phyloP scores from a whole-genome alignment of 2,797 vertebrate genomes.

The Rallus crepitans region DNA sequence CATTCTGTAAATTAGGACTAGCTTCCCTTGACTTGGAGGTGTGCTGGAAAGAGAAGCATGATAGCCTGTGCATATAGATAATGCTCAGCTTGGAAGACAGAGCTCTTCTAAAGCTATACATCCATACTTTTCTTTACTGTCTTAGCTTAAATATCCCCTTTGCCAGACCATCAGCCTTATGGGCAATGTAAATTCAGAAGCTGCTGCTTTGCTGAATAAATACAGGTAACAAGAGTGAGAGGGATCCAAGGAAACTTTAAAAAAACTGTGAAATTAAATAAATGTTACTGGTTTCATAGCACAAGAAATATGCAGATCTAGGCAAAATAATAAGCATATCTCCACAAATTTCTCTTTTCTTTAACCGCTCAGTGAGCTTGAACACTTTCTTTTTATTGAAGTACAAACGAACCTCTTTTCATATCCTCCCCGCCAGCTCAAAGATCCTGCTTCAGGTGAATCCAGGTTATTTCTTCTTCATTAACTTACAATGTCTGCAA shows the following conservation, averaged over 20 bases:
- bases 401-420: neutral
- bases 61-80: neutral
- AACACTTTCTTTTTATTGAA: neutral
- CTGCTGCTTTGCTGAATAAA: neutral
- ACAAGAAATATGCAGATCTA: neutral
- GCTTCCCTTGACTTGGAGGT: neutral
- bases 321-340: neutral
- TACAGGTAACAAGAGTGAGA: neutral
- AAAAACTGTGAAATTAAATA: neutral
- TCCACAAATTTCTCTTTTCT: neutral
- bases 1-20: neutral
- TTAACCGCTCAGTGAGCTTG: neutral
- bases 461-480: neutral
- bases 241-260: neutral
- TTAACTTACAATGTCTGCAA: neutral
- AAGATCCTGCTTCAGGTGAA: neutral
- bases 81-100: neutral
- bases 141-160: neutral
- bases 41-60: neutral
- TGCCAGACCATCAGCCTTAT: neutral
- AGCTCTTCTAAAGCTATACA: neutral
- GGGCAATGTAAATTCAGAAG: neutral
- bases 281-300: neutral
- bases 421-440: neutral
- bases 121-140: neutral